Evolutionary conservation across 2,888 invertebrate genomes (phyloP).

Genomic region (Campopleginae sp.): DNA sequence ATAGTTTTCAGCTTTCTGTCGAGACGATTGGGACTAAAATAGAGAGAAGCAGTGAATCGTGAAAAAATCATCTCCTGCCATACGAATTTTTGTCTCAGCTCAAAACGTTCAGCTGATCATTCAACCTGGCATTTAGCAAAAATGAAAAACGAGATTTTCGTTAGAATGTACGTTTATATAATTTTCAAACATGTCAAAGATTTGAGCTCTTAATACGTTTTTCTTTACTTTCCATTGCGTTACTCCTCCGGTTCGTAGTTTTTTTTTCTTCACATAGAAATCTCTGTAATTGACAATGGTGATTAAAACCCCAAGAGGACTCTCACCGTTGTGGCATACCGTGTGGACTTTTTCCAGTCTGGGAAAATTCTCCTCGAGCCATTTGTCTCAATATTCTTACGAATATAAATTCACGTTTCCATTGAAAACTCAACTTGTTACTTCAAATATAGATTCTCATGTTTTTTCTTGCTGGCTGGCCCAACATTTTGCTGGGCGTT

Average conservation of each 20-base stretch:
- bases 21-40: background rate
- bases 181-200: background rate
- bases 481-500: background rate
- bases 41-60: background rate
- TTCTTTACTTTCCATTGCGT: constrained; percentile 57
- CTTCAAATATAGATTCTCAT: background rate
- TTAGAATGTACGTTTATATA: background rate
- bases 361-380: background rate
- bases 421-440: background rate
- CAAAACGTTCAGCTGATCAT: background rate
- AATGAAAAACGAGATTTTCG: background rate
- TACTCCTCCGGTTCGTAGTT: constrained; percentile 39
- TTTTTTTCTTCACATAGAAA: constrained; percentile 47
- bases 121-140: background rate
- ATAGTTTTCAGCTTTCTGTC: no score
- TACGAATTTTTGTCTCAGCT: background rate
- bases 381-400: background rate
- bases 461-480: background rate
- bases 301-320: constrained; percentile 53
- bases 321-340: constrained; percentile 9
- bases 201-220: constrained; percentile 17
- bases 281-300: constrained; percentile 69
- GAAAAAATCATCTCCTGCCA: background rate
- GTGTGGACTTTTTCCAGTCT: background rate
- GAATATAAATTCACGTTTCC: background rate